These are phyloP conservation scores for Drosophila kurseongensis DNA, from an alignment of 1,140 invertebrate genomes.

Conservation along the genomic window DNA sequence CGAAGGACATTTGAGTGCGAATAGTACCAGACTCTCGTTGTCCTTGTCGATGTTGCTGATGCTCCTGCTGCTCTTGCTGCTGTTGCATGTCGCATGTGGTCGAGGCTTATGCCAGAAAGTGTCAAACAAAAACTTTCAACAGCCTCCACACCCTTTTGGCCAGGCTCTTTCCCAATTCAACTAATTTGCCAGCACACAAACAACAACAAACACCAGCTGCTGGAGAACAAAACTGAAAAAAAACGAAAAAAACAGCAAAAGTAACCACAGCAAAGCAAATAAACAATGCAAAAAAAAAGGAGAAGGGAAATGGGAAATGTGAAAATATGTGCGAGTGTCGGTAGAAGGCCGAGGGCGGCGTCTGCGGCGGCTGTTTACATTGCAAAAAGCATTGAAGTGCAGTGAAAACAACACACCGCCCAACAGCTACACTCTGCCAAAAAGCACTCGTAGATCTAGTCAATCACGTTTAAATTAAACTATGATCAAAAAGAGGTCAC, in stretches of 20 bases:
- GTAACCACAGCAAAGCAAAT: constrained; percentile 76
- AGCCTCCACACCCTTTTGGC: constrained; percentile 31
- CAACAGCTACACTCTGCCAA: constrained; percentile 30
- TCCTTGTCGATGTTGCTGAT: constrained; percentile 36
- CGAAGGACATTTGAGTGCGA: constrained; percentile 59
- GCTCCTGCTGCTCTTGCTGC: background rate
- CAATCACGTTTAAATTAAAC: background rate
- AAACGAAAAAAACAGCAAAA: constrained; percentile 53
- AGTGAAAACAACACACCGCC: constrained; percentile 69
- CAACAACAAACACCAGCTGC: constrained; percentile 47
- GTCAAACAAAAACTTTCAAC: constrained; percentile 63
- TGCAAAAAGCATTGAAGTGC: constrained; percentile 82
- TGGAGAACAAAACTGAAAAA: constrained; percentile 13
- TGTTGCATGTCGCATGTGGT: constrained; percentile 66
- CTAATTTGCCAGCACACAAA: constrained; percentile 65
- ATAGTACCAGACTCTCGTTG: constrained; percentile 36
- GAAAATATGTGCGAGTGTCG: constrained; percentile 66
- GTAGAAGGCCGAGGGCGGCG: constrained; percentile 18
- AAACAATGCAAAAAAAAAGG: constrained; percentile 50
- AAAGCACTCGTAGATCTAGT: background rate
- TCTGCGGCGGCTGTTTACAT: constrained; percentile 70
- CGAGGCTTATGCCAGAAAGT: constrained; percentile 57
- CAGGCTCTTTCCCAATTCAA: constrained; percentile 55
- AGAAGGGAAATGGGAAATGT: constrained; percentile 43
- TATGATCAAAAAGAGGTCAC: too few relatives aligned